Base-by-base conservation (phyloP, 2,888 invertebrate species). In the Aphidius colemani region DNA sequence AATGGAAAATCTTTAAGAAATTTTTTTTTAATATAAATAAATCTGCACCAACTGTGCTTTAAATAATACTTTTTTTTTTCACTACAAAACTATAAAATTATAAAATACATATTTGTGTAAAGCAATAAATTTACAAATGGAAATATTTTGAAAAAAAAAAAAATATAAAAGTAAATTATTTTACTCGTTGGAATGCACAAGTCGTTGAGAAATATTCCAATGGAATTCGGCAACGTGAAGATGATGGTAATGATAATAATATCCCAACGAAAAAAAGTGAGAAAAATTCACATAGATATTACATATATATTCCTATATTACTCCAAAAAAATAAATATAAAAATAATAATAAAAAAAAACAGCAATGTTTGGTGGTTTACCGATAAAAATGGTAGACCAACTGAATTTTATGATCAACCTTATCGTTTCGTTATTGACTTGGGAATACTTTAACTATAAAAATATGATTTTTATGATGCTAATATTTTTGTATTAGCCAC, bases 361-460 rank as follows among this genome's bases (percentile, higher is more conserved):
- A 53, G 7, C 40, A 53, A 40, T 40, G 9, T 10, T 41, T 18
- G 7, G 6, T 43, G 50, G 7, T 40, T 43, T 18, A 59, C 30
- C 48, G n/a, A 59, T 3, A 49, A 49, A 50, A 59, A 66, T 56
- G 53, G 66, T 55, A 63, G 59, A 59, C 58, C 49, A 62, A 57
- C 63, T 66, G 65, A 70, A 61, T 69, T 73, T 72, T 71, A 73
- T 66, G 72, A 64, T 58, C 50, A 53, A 53, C 67, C 74, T 71
- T 71, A 72, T 73, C 66, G 68, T 50, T 63, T 55, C 66, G 67
- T 72, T 74, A 74, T 74, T 71, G 72, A 72, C 70, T 69, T 61
- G 58, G 62, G 63, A 69, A 70, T 72, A 70, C 63, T 70, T 73
- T 71, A 67, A 70, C 67, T 68, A 63, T 48, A 63, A 64, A 51